Conservation (phyloP, 2,113 vertebrate genomes). For the Mobula hypostoma region DNA sequence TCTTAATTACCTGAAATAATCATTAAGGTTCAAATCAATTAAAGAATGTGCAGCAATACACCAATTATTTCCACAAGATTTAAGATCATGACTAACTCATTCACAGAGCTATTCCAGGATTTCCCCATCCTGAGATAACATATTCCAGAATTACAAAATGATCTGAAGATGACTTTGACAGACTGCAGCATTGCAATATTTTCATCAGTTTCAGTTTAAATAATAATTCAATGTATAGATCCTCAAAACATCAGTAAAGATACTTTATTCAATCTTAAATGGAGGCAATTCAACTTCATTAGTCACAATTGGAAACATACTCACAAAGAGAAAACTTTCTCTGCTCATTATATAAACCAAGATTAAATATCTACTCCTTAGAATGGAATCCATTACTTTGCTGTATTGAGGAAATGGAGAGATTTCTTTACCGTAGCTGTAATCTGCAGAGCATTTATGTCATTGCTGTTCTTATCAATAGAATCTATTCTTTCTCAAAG, state of each 20-base stretch:
- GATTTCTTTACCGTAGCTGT: neutral
- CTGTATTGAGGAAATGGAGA: neutral
- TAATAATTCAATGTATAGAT: neutral
- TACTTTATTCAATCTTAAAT: neutral
- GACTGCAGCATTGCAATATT: neutral
- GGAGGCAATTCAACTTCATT: neutral
- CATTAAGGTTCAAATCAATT: too few relatives aligned
- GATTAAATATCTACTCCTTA: neutral
- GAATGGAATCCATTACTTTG: neutral
- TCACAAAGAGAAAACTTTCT: neutral
- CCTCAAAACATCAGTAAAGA: neutral
- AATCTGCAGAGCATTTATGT: neutral
- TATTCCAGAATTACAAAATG: too few relatives aligned
- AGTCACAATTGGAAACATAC: neutral
- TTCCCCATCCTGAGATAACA: neutral
- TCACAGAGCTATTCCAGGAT: neutral
- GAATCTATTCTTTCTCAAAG: neutral
- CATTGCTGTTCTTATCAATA: neutral
- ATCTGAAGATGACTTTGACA: neutral
- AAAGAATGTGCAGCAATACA: too few relatives aligned
- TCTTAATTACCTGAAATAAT: too few relatives aligned
- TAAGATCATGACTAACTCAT: neutral
- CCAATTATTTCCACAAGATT: neutral
- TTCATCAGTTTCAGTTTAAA: neutral
- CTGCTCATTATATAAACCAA: neutral